Percentiles rank a stretch among this genome's conserved stretches.
phyloP scores from a whole-genome alignment of 2,797 vertebrate genomes.

The Neopelma chrysocephalum region DNA sequence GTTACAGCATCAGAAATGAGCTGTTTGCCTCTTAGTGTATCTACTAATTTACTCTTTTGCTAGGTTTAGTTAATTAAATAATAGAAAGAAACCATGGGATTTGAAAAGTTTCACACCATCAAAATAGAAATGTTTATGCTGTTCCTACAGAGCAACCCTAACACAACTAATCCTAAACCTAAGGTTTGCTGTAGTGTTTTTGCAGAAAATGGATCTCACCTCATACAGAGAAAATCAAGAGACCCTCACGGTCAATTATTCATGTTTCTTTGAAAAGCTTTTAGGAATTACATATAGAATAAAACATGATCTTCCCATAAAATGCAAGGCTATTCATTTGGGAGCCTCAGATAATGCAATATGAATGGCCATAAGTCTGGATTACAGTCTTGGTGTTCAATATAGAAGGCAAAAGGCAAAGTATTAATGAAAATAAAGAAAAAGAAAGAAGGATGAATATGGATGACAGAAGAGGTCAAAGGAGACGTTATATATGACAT shows the following conservation, averaged over 20 bases:
- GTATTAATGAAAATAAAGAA: background rate
- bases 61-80: background rate
- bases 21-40: background rate
- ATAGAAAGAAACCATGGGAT: background rate
- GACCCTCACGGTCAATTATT: conserved; percentile 72
- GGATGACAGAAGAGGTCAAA: background rate
- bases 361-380: conserved; percentile 58
- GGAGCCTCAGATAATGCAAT: conserved; percentile 69
- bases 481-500: background rate
- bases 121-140: conserved; percentile 11
- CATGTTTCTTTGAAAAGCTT: conserved; percentile 71
- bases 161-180: conserved; percentile 29
- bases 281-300: conserved; percentile 75
- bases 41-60: background rate
- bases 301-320: conserved; percentile 76
- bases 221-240: conserved; percentile 64
- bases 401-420: background rate
- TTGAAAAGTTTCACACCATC: background rate
- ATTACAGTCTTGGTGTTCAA: conserved; percentile 48
- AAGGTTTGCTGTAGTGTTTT: conserved; percentile 11
- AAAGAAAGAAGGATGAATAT: background rate
- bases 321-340: conserved; percentile 70
- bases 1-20: background rate
- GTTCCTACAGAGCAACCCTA: conserved; percentile 16
- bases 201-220: conserved; percentile 58